phyloP scores from a whole-genome alignment of 2,888 invertebrate genomes.

The Brachypterus glaber region DNA sequence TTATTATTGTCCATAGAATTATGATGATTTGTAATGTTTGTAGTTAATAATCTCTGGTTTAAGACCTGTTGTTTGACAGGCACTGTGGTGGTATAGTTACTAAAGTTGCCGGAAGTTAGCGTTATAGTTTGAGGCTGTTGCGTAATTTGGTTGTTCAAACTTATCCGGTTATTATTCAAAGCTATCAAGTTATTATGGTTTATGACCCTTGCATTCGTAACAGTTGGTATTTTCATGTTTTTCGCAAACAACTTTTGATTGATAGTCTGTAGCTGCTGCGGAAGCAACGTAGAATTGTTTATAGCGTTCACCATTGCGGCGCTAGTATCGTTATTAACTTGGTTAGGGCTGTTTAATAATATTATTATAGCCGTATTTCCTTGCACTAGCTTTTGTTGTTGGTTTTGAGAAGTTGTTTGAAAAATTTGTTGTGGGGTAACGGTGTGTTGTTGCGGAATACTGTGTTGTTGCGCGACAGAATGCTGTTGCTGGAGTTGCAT shows the following conservation, averaged over 20 bases:
- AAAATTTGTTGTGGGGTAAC: no score
- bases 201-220: constrained; percentile 37
- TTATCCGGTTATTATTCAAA: constrained; percentile 34
- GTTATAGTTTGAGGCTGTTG: constrained; percentile 37
- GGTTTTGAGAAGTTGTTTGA: no score
- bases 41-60: constrained; percentile 19
- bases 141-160: constrained; percentile 13
- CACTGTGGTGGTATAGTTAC: constrained; percentile 34
- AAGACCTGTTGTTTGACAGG: constrained; percentile 34
- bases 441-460: no score
- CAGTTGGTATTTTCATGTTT: constrained; percentile 48
- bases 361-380: constrained; percentile 65
- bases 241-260: constrained; percentile 44
- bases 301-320: constrained; percentile 45
- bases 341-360: constrained; percentile 61
- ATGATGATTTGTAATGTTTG: constrained; percentile 11
- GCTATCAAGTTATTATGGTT: constrained; percentile 40
- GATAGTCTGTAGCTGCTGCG: constrained; percentile 32
- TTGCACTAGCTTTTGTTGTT: constrained; percentile 24
- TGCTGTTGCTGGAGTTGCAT: no score
- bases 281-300: constrained; percentile 33
- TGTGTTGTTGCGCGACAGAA: no score
- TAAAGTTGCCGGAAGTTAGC: constrained; percentile 34
- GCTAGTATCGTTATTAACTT: constrained; percentile 48
- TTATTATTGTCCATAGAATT: constrained; percentile 33